phyloP scores from a whole-genome alignment of 1,140 invertebrate genomes.

The Leptinotarsa texana region DNA sequence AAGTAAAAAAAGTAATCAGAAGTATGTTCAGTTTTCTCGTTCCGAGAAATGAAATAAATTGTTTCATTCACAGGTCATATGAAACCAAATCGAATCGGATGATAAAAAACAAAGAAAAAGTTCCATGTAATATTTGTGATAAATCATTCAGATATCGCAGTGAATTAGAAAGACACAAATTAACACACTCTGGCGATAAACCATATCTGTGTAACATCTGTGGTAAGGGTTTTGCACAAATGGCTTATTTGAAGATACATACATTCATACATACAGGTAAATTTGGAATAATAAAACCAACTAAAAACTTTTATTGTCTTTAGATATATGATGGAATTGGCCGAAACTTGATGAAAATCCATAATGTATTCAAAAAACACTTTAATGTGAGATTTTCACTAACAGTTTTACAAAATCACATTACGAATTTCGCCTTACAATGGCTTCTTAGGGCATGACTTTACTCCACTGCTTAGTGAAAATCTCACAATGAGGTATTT shows the following conservation, averaged over 20 bases:
- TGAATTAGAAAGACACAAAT: constrained; percentile 62
- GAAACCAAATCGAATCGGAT: background rate
- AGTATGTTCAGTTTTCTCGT: background rate
- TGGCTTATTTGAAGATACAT: constrained; percentile 67
- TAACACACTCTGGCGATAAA: constrained; percentile 69
- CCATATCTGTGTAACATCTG: constrained; percentile 71
- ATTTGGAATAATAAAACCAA: constrained; percentile 24
- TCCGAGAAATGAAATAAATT: too few species aligned
- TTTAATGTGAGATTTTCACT: too few species aligned
- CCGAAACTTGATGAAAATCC: too few species aligned
- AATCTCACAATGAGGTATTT: too few species aligned
- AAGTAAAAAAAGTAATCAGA: constrained; percentile 34
- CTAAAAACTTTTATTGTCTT: background rate
- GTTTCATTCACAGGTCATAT: background rate
- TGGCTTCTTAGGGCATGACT: too few species aligned
- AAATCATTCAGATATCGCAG: constrained; percentile 44
- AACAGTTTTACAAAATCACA: too few species aligned
- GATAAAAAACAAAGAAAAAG: background rate
- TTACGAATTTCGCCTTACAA: too few species aligned
- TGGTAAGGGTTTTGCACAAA: constrained; percentile 63
- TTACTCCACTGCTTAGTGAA: too few species aligned
- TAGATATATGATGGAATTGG: too few species aligned
- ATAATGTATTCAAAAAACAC: too few species aligned
- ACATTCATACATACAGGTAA: constrained; percentile 52
- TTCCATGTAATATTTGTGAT: constrained; percentile 42